Evolutionary conservation across 2,888 invertebrate species (phyloP), one percentile per base, ranked within the genome.

Genomic region (Hetaerina titia): DNA sequence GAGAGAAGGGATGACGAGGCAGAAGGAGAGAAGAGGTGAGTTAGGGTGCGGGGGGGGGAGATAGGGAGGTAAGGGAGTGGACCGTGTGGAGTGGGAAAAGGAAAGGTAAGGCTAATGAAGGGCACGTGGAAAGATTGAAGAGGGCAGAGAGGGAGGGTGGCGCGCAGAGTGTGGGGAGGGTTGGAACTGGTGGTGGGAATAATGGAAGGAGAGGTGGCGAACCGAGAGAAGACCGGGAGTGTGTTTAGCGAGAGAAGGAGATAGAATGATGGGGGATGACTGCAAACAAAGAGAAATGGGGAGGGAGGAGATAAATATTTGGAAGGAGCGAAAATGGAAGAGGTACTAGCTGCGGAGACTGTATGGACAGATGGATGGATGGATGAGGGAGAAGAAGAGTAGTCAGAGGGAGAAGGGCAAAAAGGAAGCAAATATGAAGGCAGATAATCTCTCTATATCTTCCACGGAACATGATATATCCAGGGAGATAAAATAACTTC

Each of bases 101-200:
- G n/a, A 89, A 89, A 89, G 57, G 89, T 19, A 89, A 57, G n/a
- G 89, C 58, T 56, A 89, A 89, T 58, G 89, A 56, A 89, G 81
- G 81, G 81, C 81, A 81, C 25, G 31, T 57, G 56, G 88, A 88
- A 57, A 89, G 57, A 89, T 56, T 56, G 56, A 58, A 56, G 89
- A 89, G 89, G n/a, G 89, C 5, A n/a, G 89, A 57, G 89, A 22
- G 89, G 22, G 89, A 89, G 57, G 56, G 56, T 88, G 45, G 19
- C 6, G 17, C 88, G 31, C 31, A 22, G 88, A 13, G 89, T n/a
- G 22, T 6, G 69, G n/a, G 22, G 69, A 69, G 22, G 69, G 69
- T 69, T 19, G 19, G 22, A 69, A n/a, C 22, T 15, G n/a, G 69
- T 0, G 19, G 17, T 7, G 22, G 69, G 22, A 69, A 69, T 69